Conservation (phyloP, 2,113 vertebrate species). For the Patagioenas fasciata region DNA sequence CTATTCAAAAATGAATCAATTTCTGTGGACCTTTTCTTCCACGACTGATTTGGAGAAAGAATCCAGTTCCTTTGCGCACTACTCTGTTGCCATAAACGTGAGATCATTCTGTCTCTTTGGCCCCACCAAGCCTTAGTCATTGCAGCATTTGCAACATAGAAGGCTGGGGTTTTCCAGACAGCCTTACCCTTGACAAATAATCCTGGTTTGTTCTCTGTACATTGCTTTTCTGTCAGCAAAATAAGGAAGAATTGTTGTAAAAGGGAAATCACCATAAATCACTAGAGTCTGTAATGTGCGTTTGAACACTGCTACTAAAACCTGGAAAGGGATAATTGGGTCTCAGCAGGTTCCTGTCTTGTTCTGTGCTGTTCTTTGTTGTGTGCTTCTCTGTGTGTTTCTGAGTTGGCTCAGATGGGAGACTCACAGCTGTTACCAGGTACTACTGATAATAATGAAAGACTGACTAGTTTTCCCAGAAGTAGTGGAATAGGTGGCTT, state of each 20-base stretch:
- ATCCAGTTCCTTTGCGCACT: not conserved
- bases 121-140: not conserved
- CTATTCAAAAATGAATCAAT: not conserved
- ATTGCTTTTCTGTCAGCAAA: not conserved
- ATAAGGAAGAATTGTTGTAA: not conserved
- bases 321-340: not conserved
- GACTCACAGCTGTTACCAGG: not conserved
- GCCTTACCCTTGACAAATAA: not conserved
- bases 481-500: not conserved
- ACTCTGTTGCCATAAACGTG: not conserved
- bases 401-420: not conserved
- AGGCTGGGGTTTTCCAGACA: not conserved
- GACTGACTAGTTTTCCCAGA: not conserved
- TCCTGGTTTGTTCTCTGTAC: not conserved
- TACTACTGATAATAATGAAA: not conserved
- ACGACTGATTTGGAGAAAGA: not conserved
- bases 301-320: not conserved
- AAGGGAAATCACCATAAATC: not conserved
- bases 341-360: not conserved
- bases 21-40: not conserved
- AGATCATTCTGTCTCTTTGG: conserved; percentile 1
- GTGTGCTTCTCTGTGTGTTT: not conserved
- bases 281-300: not conserved
- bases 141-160: not conserved
- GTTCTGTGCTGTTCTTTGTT: not conserved